A percentile compares a stretch with the other conserved stretches of the same genome.
Evolutionary conservation across 1,140 invertebrate species (phyloP).

Genomic region (Plutomurus gul): DNA sequence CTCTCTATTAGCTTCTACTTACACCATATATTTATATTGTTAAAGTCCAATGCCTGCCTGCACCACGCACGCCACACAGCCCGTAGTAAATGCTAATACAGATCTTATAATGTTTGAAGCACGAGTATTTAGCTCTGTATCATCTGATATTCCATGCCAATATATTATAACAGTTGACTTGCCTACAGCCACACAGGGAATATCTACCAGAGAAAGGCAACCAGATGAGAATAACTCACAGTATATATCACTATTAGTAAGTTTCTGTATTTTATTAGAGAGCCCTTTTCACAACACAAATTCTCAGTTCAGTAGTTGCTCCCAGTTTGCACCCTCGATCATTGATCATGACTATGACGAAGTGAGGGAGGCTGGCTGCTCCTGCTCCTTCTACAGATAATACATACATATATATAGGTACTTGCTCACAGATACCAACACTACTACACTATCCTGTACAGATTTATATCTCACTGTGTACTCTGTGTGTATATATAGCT

Average conservation of each 20-base stretch:
- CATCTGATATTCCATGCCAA: background rate
- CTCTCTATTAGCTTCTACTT: background rate
- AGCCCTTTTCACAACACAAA: background rate
- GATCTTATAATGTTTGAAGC: background rate
- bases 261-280: slow-evolving; percentile 11
- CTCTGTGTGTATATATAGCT: no score
- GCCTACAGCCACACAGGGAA: slow-evolving; percentile 24
- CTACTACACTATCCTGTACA: background rate
- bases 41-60: background rate
- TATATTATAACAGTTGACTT: slow-evolving; percentile 8
- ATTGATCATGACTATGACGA: slow-evolving; percentile 36
- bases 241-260: slow-evolving; percentile 20
- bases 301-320: slow-evolving; percentile 26
- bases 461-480: background rate
- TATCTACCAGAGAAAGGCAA: background rate
- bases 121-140: slow-evolving; percentile 11
- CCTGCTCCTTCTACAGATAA: slow-evolving; percentile 13
- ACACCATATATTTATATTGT: background rate
- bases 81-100: background rate
- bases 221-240: background rate
- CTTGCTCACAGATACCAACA: background rate
- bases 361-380: background rate
- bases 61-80: background rate
- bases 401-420: slow-evolving; percentile 6
- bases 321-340: slow-evolving; percentile 32